Conservation (phyloP, 2,888 invertebrate species). For the Andrena marginata region DNA sequence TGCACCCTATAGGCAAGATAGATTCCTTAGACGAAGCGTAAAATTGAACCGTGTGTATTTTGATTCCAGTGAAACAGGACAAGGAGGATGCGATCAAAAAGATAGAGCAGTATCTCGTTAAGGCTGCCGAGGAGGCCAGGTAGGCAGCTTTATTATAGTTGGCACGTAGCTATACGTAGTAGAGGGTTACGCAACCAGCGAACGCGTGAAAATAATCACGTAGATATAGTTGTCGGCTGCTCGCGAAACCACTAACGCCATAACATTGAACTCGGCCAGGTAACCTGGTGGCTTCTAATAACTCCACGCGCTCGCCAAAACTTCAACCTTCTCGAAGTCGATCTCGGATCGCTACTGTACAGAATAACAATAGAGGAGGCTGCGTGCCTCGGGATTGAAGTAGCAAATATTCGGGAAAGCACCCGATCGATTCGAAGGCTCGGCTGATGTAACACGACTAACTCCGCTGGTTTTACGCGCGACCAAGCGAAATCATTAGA, state of each 20-base stretch:
- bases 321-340: background rate
- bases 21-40: background rate
- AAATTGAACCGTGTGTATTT: background rate
- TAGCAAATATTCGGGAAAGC: background rate
- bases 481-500: background rate
- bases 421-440: background rate
- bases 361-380: background rate
- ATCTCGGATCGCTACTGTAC: constrained; percentile 8
- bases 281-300: constrained; percentile 16
- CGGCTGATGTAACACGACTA: background rate
- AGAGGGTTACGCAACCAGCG: background rate
- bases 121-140: constrained; percentile 78
- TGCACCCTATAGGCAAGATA: background rate
- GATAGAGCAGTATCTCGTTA: constrained; percentile 76
- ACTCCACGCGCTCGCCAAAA: constrained; percentile 32
- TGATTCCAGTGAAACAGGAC: constrained; percentile 76
- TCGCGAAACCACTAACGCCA: constrained; percentile 1
- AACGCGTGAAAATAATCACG: constrained; percentile 36
- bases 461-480: background rate
- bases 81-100: constrained; percentile 76
- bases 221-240: background rate
- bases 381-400: background rate
- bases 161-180: background rate
- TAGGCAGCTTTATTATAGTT: constrained; percentile 54
- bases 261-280: constrained; percentile 52